Evolutionary conservation across 2,797 vertebrate species (phyloP).

Genomic region (Lagodon rhomboides): DNA sequence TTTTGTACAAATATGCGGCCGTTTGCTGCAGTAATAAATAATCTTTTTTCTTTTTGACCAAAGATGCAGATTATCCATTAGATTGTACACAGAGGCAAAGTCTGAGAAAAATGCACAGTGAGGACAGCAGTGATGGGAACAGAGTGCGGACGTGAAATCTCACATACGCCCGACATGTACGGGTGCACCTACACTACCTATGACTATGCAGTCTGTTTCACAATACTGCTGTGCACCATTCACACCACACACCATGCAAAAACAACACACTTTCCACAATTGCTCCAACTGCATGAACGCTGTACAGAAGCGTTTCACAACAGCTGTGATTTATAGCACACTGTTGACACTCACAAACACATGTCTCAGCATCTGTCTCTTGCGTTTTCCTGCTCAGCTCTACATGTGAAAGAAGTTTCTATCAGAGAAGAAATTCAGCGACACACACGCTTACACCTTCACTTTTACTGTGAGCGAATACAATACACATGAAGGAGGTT

Average conservation of each 20-base stretch:
- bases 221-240: conserved; percentile 19
- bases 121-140: conserved; percentile 57
- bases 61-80: not conserved
- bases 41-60: not conserved
- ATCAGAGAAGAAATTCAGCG: not conserved
- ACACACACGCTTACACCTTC: not conserved
- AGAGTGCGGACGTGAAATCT: conserved; percentile 77
- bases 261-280: conserved; percentile 14
- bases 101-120: conserved; percentile 21
- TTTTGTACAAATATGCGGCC: not conserved
- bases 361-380: not conserved
- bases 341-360: conserved; percentile 12
- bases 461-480: not conserved
- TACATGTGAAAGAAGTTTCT: not conserved
- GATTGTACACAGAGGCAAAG: conserved; percentile 17
- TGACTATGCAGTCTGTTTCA: conserved; percentile 42
- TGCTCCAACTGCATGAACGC: conserved; percentile 10
- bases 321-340: conserved; percentile 28
- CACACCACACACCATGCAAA: conserved; percentile 28
- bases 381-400: conserved; percentile 7
- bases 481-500: conserved; percentile 2
- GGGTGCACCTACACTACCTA: conserved; percentile 29
- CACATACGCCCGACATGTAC: conserved; percentile 69
- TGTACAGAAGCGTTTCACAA: conserved; percentile 11
- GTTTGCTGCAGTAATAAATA: not conserved